Conservation (phyloP, 2,797 vertebrate species). For the Pogoniulus pusillus region DNA sequence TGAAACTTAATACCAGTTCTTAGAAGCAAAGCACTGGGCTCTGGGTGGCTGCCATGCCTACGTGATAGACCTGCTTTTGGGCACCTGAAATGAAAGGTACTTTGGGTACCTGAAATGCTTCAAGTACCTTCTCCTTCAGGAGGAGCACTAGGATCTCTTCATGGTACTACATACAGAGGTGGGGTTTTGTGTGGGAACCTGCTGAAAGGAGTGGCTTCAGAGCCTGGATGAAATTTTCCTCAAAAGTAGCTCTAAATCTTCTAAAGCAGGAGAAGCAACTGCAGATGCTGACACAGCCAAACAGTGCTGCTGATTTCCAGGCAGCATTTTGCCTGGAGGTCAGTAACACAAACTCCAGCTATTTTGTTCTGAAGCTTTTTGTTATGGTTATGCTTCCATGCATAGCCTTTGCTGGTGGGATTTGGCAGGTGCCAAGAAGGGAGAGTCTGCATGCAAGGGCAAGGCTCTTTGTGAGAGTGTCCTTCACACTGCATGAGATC, state of each 20-base stretch:
- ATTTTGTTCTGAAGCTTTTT: not conserved
- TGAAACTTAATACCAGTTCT: not conserved
- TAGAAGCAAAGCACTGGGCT: not conserved
- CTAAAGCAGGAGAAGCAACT: not conserved
- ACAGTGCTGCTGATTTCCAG: not conserved
- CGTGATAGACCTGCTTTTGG: not conserved
- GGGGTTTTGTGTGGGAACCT: not conserved
- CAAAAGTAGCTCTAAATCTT: not conserved
- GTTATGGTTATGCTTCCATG: not conserved
- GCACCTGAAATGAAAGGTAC: no score
- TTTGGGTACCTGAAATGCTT: no score
- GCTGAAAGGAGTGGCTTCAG: not conserved
- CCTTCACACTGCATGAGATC: not conserved
- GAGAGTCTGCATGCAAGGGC: not conserved
- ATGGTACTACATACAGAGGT: fast-evolving
- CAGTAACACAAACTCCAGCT: not conserved
- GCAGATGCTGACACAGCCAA: not conserved
- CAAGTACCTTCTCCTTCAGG: not conserved
- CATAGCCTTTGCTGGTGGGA: not conserved
- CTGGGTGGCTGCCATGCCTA: not conserved
- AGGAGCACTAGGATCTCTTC: not conserved
- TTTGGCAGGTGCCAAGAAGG: not conserved
- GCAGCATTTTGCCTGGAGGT: not conserved
- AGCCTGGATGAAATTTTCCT: not conserved
- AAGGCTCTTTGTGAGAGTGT: not conserved